Percentiles rank a stretch among this genome's conserved stretches.
These are phyloP conservation scores for Gymnoscopelus microlampas DNA, from an alignment of 2,797 vertebrate species.

Conservation along the genomic window DNA sequence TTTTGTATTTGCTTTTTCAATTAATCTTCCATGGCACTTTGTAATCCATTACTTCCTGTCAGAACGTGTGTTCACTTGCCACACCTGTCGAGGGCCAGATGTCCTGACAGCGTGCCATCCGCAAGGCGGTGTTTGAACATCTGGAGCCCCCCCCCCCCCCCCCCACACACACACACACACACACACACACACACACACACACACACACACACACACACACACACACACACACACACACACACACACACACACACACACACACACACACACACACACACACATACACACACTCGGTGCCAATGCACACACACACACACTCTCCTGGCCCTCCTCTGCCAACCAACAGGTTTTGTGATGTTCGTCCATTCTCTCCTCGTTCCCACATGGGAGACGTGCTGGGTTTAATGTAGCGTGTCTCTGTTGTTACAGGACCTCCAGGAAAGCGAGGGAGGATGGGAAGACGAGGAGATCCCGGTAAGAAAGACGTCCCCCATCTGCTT, in stretches of 20 bases:
- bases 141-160: conserved; percentile 1
- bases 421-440: conserved; percentile 90
- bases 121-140: conserved; percentile 1
- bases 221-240: neutral
- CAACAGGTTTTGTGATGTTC: conserved; percentile 48
- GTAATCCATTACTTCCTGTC: conserved; percentile 17
- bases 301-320: neutral
- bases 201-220: neutral
- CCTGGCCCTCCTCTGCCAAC: conserved; percentile 16
- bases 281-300: conserved; percentile 32
- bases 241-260: neutral
- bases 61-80: conserved; percentile 9
- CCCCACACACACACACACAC: neutral
- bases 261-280: conserved; percentile 3
- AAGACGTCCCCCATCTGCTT: conserved; percentile 25
- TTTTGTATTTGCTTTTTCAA: neutral
- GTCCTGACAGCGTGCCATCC: neutral
- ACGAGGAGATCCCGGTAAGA: conserved; percentile 91
- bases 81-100: conserved; percentile 17
- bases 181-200: neutral
- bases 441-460: conserved; percentile 88
- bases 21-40: neutral
- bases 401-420: conserved; percentile 64
- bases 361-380: conserved; percentile 45
- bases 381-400: conserved; percentile 35